These are phyloP conservation scores for Philopedon plagiatum DNA, from an alignment of 2,888 invertebrate genomes.

Conservation along the genomic window DNA sequence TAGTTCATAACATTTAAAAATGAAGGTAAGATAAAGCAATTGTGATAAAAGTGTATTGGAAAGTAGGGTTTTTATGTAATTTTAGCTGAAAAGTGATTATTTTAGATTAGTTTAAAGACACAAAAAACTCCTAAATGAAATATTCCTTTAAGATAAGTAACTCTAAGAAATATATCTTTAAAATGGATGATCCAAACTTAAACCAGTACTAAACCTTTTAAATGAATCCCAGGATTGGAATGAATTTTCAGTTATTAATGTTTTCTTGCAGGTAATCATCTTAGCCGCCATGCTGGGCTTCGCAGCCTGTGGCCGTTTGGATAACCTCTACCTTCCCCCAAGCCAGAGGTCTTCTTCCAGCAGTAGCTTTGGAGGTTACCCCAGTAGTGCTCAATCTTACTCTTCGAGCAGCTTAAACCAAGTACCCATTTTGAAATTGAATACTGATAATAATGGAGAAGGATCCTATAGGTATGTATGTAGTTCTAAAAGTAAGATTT, in stretches of 20 bases:
- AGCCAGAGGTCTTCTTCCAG: conserved; percentile 33
- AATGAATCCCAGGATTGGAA: no score
- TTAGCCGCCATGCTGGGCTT: conserved; percentile 54
- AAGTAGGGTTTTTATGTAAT: no score
- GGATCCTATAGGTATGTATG: conserved; percentile 58
- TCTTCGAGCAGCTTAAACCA: conserved; percentile 32
- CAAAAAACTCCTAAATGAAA: no score
- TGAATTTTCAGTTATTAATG: no score
- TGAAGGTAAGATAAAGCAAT: conserved; percentile 28
- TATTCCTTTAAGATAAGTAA: no score
- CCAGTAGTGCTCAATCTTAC: conserved; percentile 36
- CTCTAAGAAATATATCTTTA: no score
- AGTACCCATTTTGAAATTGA: conserved; percentile 56
- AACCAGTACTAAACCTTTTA: no score
- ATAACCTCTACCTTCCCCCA: conserved; percentile 56
- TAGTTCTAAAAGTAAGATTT: no score
- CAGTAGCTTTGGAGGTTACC: conserved; percentile 14
- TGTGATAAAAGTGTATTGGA: no score
- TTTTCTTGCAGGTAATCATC: conserved; percentile 52
- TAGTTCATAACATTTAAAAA: conserved; percentile 4
- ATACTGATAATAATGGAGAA: conserved; percentile 61
- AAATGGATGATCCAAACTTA: no score
- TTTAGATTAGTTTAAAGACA: no score
- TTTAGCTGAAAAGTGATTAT: no score
- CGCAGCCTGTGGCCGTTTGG: conserved; percentile 55